These are phyloP conservation scores for Coptodon rendalli DNA, from an alignment of 2,113 vertebrate genomes.

Conservation along the genomic window DNA sequence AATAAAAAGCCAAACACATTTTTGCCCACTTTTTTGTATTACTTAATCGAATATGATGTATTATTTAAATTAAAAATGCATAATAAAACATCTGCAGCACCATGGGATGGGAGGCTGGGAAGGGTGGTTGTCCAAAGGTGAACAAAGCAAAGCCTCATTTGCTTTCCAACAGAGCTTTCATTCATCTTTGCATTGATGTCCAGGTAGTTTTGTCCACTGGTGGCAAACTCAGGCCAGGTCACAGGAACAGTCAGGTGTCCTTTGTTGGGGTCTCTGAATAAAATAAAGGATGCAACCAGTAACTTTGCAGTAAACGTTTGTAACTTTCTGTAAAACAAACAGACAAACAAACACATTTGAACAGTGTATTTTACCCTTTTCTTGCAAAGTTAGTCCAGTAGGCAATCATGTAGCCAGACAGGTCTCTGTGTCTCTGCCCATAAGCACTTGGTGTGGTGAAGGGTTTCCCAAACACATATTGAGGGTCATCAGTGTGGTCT, in stretches of 20 bases:
- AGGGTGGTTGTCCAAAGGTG: neutral
- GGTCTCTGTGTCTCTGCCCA: conserved; percentile 18
- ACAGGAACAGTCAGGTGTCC: conserved; percentile 71
- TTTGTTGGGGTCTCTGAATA: conserved; percentile 79
- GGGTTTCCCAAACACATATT: conserved; percentile 90
- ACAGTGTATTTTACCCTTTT: conserved; percentile 74
- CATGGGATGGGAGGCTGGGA: neutral
- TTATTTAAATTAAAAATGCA: neutral
- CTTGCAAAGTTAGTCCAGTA: conserved; percentile 97
- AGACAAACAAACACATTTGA: neutral
- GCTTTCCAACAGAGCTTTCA: neutral
- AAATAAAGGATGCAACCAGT: neutral
- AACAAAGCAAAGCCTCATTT: neutral
- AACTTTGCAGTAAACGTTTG: neutral
- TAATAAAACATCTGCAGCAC: neutral
- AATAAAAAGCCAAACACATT: neutral
- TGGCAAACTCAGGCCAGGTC: conserved; percentile 74
- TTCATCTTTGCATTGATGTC: neutral
- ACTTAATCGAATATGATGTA: neutral
- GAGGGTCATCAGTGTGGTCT: conserved; percentile 87
- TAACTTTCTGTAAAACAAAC: neutral
- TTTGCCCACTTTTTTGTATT: neutral
- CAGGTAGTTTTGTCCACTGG: accelerated
- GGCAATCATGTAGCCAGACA: conserved; percentile 81
- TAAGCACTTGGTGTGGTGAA: conserved; percentile 79